Evolutionary conservation across 2,113 vertebrate genomes (phyloP).

Genomic region (Callaeas wilsoni): DNA sequence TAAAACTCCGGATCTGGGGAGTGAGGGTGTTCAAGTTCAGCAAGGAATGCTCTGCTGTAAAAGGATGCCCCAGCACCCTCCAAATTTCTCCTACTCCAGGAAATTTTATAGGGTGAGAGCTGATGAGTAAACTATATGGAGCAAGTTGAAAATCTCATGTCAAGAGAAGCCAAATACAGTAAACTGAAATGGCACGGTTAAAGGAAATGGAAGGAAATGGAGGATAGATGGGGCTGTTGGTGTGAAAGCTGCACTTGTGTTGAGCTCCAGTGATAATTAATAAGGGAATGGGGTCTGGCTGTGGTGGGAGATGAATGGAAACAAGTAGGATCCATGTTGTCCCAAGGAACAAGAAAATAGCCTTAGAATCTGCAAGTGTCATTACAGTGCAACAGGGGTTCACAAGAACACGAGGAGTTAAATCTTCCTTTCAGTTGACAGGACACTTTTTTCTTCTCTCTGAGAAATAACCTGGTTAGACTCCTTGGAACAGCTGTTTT

Average conservation of each 20-base stretch:
- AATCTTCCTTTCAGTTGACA: conserved; percentile 16
- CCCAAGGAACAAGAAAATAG: not conserved
- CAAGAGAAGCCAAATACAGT: not conserved
- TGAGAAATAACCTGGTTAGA: conserved; percentile 46
- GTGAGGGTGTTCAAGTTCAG: not conserved
- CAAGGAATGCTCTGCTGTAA: not conserved
- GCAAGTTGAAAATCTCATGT: not conserved
- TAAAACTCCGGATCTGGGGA: not conserved
- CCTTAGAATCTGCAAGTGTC: not conserved
- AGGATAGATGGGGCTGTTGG: not conserved
- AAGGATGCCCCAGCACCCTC: not conserved
- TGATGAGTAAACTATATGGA: not conserved
- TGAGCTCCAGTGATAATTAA: not conserved
- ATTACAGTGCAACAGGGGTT: not conserved
- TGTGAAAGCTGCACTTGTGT: not conserved
- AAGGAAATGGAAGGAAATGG: not conserved
- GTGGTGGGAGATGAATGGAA: not conserved
- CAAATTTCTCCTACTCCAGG: not conserved
- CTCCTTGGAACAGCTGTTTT: conserved; percentile 67
- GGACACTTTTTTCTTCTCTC: conserved; percentile 1
- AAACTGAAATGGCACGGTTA: not conserved
- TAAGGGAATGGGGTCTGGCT: not conserved
- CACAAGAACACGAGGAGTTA: not conserved
- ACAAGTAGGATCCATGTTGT: not conserved
- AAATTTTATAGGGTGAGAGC: not conserved